Evolutionary conservation across 53 echinoderm and acorn worm genomes (phyloP).

Genomic region (Stichopus horrens): DNA sequence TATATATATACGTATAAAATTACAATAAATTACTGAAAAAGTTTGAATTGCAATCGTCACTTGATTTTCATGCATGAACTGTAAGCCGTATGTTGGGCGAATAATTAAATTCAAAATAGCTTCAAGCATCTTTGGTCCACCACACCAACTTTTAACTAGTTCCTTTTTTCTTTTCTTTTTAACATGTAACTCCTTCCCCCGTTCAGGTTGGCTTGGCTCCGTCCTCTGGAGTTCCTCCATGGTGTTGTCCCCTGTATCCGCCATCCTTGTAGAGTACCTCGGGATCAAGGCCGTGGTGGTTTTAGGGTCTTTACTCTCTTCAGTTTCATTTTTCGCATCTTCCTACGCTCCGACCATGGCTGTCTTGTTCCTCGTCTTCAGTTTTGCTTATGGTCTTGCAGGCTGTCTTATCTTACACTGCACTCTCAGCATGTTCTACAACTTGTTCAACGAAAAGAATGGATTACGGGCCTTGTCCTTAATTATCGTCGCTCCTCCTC

Average conservation of each 20-base stretch:
- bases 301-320: slow-evolving; percentile 1
- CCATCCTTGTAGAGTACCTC: not conserved
- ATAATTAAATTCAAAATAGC: too few species aligned
- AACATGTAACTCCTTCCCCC: not conserved
- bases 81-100: too few species aligned
- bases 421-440: slow-evolving; percentile 7
- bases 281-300: slow-evolving; percentile 13
- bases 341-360: slow-evolving; percentile 4
- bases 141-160: too few species aligned
- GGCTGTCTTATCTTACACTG: not conserved
- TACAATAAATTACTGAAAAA: too few species aligned
- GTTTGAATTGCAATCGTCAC: too few species aligned
- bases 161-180: too few species aligned
- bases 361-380: not conserved
- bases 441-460: slow-evolving; percentile 7
- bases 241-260: not conserved
- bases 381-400: slow-evolving; percentile 9
- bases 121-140: too few species aligned
- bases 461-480: not conserved
- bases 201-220: slow-evolving; percentile 24
- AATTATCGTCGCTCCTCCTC: not conserved
- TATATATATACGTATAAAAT: too few species aligned
- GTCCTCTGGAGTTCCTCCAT: slow-evolving; percentile 12
- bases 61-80: too few species aligned
- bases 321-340: slow-evolving; percentile 15